Conservation (phyloP, 2,888 invertebrate species). For the Andrena flavipes region DNA sequence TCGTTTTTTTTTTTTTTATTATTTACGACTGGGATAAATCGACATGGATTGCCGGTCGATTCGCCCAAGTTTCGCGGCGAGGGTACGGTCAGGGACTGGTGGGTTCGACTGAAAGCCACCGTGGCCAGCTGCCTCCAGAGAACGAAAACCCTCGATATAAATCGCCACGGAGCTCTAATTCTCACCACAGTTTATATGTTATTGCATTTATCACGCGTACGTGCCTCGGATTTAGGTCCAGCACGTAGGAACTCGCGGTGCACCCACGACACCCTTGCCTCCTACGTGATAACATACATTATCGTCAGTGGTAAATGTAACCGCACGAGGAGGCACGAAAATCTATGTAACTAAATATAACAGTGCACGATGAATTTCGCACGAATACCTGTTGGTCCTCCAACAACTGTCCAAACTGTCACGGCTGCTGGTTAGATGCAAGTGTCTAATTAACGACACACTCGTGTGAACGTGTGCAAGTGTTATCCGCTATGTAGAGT, state of each 20-base stretch:
- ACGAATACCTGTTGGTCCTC: not conserved
- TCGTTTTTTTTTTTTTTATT: constrained; percentile 42
- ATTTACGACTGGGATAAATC: constrained; percentile 70
- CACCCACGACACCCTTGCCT: constrained; percentile 64
- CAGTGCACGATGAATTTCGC: constrained; percentile 35
- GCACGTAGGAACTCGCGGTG: constrained; percentile 65
- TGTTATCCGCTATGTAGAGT: too few relatives aligned
- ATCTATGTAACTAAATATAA: constrained; percentile 65
- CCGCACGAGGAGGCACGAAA: constrained; percentile 31
- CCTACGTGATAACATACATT: constrained; percentile 75
- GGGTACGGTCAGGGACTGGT: constrained; percentile 4
- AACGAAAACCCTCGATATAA: constrained; percentile 78
- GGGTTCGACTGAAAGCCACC: constrained; percentile 56
- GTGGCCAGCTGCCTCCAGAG: constrained; percentile 25
- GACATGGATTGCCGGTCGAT: constrained; percentile 55
- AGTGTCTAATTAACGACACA: too few relatives aligned
- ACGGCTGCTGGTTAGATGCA: too few relatives aligned
- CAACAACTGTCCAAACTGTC: not conserved
- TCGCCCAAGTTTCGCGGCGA: constrained; percentile 59
- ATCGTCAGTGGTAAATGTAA: constrained; percentile 38
- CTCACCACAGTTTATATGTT: constrained; percentile 82
- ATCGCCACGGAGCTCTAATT: constrained; percentile 82
- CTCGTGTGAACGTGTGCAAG: too few relatives aligned
- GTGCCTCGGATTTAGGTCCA: constrained; percentile 73
- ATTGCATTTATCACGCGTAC: constrained; percentile 83